Base-by-base conservation (phyloP, 2,888 invertebrate genomes). In the Troilus luridus region DNA sequence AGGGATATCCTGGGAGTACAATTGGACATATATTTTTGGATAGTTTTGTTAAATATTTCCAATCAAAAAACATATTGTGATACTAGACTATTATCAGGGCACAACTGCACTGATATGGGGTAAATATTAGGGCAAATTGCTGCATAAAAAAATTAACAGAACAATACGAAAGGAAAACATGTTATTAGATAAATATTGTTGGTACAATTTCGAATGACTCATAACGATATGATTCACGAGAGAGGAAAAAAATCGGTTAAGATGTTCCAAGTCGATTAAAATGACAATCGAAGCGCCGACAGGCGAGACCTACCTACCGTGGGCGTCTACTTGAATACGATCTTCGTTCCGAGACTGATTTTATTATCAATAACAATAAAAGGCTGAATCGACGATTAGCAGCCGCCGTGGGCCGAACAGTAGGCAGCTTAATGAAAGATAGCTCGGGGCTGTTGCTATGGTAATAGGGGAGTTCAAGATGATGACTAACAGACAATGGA, bases 351-450 rank as follows among this genome's bases (percentile, higher is more conserved):
- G 85, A 54, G 21, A 5, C 6, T n/a, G 56, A 85, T 85, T 85
- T 85, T 85, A 85, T 85, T 85, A 85, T 85, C n/a, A 56, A 2
- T 56, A 21, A 85, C 56, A 85, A 85, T 85, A 85, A 85, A 85
- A 27, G 85, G 6, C 7, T 81, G 81, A 81, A 81, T 81, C 21
- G 81, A 85, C 85, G 56, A 85, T 85, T 85, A 85, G 85, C 85
- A n/a, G 56, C 56, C 11, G 11, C 85, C 85, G 85, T 85, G 85
- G 85, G 85, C 85, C 56, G 85, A 58, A 85, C n/a, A 56, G 85
- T 14, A 85, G 85, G 56, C 85, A 58, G 85, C 56, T 56, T 85
- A 85, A 85, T 85, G 85, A 85, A 85, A 85, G 85, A 85, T 85
- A 85, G 56, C n/a, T 27, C 8, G 14, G 14, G 41, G 11, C 85